phyloP scores from a whole-genome alignment of 2,113 vertebrate species.

The Equus quagga region DNA sequence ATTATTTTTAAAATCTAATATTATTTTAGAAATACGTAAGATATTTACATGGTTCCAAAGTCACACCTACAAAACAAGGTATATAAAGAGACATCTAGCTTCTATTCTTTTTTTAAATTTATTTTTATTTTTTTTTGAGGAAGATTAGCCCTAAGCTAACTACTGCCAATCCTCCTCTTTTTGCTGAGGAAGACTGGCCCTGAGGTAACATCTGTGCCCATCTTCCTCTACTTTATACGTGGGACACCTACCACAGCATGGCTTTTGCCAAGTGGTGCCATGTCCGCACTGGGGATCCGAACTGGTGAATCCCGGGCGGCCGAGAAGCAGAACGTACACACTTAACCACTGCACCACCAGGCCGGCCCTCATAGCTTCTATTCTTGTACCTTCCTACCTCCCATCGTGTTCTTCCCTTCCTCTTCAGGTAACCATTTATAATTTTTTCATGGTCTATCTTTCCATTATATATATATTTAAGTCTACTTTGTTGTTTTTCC shows the following conservation, averaged over 20 bases:
- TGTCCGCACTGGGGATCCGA: too few species aligned
- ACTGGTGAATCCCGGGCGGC: too few species aligned
- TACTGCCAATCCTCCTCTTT: too few species aligned
- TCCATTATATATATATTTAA: background rate
- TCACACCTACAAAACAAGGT: background rate
- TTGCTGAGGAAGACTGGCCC: too few species aligned
- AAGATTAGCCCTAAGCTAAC: too few species aligned
- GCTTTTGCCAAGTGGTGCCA: too few species aligned
- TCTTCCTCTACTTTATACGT: too few species aligned
- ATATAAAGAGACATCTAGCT: background rate
- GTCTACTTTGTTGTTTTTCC: background rate
- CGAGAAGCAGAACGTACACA: too few species aligned
- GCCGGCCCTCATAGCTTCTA: background rate
- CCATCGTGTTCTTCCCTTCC: background rate
- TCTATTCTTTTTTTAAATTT: background rate
- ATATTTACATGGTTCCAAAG: background rate
- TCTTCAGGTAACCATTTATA: background rate
- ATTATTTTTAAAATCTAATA: constrained; percentile 19
- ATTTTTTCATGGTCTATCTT: background rate
- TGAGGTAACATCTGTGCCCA: too few species aligned
- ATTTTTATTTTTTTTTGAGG: too few species aligned
- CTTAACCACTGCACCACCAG: too few species aligned
- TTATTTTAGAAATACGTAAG: constrained; percentile 22
- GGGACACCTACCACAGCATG: too few species aligned
- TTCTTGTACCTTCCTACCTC: background rate